phyloP scores from a whole-genome alignment of 2,113 vertebrate species.

The Pelecanoides urinatrix region DNA sequence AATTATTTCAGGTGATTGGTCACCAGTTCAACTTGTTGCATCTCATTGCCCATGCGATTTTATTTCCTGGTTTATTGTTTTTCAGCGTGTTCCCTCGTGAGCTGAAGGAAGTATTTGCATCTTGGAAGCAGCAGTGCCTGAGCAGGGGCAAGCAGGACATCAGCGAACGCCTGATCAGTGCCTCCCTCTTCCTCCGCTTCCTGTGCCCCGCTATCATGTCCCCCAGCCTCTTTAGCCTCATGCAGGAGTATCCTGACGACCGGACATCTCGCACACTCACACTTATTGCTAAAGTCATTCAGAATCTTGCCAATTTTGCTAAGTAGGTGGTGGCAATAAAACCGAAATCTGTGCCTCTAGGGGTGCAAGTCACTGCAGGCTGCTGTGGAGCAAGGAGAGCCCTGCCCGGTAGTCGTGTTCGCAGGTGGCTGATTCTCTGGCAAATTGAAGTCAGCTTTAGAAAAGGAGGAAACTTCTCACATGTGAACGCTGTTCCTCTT shows the following conservation, averaged over 20 bases:
- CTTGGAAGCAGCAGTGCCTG: slow-evolving; percentile 93
- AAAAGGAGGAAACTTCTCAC: neutral
- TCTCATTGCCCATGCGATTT: neutral
- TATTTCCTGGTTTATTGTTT: neutral
- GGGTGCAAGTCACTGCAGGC: neutral
- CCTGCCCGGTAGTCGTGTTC: neutral
- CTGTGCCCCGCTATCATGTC: slow-evolving; percentile 98
- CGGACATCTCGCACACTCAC: slow-evolving; percentile 91
- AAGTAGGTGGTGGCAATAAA: slow-evolving; percentile 78
- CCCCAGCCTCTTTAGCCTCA: slow-evolving; percentile 93
- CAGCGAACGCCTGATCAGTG: slow-evolving; percentile 91
- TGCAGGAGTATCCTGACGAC: slow-evolving; percentile 95
- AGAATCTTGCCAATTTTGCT: slow-evolving; percentile 97
- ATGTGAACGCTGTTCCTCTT: neutral
- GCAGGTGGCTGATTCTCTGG: neutral
- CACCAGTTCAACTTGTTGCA: neutral
- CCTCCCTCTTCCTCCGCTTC: slow-evolving; percentile 95
- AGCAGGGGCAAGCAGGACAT: slow-evolving; percentile 89
- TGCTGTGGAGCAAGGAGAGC: neutral
- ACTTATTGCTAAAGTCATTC: slow-evolving; percentile 97
- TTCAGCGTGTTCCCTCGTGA: slow-evolving; percentile 93
- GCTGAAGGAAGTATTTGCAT: slow-evolving; percentile 93
- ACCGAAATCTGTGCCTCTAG: neutral
- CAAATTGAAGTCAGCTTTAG: neutral
- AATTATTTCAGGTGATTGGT: neutral